Base-by-base conservation (phyloP, 2,113 vertebrate species). In the Monopterus albus region DNA sequence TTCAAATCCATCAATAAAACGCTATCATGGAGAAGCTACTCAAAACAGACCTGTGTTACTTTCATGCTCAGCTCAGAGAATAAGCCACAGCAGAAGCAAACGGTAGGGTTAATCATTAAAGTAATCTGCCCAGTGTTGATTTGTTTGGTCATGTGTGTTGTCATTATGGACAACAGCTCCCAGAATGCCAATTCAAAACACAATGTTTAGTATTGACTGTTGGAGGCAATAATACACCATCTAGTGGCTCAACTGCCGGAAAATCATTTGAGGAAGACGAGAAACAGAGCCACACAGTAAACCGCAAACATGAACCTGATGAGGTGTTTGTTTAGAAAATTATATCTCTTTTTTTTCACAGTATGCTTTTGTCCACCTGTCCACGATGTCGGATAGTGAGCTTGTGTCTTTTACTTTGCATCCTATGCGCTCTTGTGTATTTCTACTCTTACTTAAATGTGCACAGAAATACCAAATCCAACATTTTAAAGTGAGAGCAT, bases 91-190 rank as follows among this genome's bases (percentile, higher is more conserved):
- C 15, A 42, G 14, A 59, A 29, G n/a, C 6, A 17, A 42, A 47
- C n/a, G n/a, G n/a, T n/a, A 49, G 60, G 26, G 43, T 65, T 33
- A 12, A 56, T 28, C 53, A 59, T 66, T 51, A 45, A n/a, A 13
- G 13, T 28, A 17, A 52, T 60, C 45, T 36, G 15, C 29, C 43
- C 20, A 42, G 18, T 15, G 18, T n/a, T n/a, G n/a, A n/a, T n/a
- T n/a, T n/a, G 12, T 62, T n/a, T 5, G 23, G 12, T 39, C 6
- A 40, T 23, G 25, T 13, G 14, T 17, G 21, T 58, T 25, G 23
- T 43, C 56, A 43, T 25, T 21, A 25, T 7, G 5, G 29, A 18
- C 10, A 31, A 35, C 21, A 59, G 17, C 15, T 42, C 25, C 28
- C 45, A 36, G 26, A 55, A 39, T 18, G 14, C 39, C 15, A 53